Evolutionary conservation across 2,797 vertebrate genomes (phyloP).

Genomic region (Myripristis jacobus): DNA sequence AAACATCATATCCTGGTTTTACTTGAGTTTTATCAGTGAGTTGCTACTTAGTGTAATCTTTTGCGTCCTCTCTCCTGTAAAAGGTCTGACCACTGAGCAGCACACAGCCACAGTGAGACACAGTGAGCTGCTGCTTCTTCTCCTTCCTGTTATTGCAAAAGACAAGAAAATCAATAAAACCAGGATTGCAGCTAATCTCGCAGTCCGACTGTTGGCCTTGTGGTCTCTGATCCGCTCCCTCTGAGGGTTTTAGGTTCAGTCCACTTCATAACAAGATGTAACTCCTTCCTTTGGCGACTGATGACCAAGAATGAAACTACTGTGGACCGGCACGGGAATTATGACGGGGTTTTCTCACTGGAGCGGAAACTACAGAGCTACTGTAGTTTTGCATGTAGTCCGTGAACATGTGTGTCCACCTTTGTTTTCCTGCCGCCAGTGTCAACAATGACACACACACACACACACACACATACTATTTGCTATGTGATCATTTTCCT

Average conservation of each 20-base stretch:
- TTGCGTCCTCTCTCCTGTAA: no score
- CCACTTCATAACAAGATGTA: not conserved
- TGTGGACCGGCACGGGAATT: not conserved
- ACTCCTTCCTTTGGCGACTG: not conserved
- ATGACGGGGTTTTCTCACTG: not conserved
- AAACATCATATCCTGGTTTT: no score
- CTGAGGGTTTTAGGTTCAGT: not conserved
- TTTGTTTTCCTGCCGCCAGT: no score
- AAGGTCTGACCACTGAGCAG: no score
- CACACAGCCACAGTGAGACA: not conserved
- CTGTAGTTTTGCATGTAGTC: no score
- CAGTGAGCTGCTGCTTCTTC: not conserved
- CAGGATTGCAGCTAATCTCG: not conserved
- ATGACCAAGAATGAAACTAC: not conserved
- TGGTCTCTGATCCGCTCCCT: not conserved
- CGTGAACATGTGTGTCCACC: not conserved
- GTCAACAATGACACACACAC: no score
- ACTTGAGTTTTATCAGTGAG: no score
- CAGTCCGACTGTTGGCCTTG: no score
- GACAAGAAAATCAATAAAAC: slow-evolving; percentile 14
- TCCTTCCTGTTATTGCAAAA: not conserved
- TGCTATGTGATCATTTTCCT: no score
- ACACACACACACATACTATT: no score
- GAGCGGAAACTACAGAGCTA: no score
- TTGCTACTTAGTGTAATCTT: no score